A percentile compares a stretch with the other conserved stretches of the same genome.
Conservation (phyloP, 2,113 vertebrate genomes). For the Odocoileus hemionus region DNA sequence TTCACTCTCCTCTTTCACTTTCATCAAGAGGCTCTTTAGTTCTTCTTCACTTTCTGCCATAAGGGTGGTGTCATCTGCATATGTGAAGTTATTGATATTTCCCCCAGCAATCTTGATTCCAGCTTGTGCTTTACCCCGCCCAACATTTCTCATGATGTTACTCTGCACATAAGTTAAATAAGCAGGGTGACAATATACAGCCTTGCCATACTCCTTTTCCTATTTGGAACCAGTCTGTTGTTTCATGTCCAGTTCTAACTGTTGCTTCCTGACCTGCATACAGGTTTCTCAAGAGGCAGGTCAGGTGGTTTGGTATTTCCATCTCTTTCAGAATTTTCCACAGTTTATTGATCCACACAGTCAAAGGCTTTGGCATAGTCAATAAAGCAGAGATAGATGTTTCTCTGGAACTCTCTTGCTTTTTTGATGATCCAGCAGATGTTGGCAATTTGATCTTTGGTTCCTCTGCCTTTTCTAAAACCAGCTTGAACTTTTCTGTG, state of each 20-base stretch:
- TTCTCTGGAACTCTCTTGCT: not conserved
- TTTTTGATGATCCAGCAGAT: not conserved
- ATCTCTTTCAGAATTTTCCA: not conserved
- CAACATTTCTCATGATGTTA: rapidly evolving
- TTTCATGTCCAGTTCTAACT: not conserved
- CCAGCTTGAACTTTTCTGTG: not conserved
- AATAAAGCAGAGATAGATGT: not conserved
- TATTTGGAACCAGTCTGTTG: not conserved
- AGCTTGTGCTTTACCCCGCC: not conserved
- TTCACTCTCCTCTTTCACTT: not conserved
- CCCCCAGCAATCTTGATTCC: not conserved
- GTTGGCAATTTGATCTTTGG: not conserved
- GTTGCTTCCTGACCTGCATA: not conserved
- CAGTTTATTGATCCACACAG: not conserved
- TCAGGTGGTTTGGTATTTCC: not conserved
- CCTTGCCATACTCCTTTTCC: rapidly evolving
- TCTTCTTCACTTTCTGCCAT: not conserved
- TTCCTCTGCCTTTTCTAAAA: not conserved
- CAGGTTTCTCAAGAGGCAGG: not conserved
- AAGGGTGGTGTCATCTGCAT: not conserved
- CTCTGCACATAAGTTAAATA: not conserved
- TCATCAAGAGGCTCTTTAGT: not conserved
- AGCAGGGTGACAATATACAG: not conserved
- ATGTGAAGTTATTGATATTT: not conserved
- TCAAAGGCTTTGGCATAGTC: not conserved